These are phyloP conservation scores for Cryptomyrus ogoouensis DNA, from an alignment of 2,113 vertebrate genomes.

Conservation along the genomic window DNA sequence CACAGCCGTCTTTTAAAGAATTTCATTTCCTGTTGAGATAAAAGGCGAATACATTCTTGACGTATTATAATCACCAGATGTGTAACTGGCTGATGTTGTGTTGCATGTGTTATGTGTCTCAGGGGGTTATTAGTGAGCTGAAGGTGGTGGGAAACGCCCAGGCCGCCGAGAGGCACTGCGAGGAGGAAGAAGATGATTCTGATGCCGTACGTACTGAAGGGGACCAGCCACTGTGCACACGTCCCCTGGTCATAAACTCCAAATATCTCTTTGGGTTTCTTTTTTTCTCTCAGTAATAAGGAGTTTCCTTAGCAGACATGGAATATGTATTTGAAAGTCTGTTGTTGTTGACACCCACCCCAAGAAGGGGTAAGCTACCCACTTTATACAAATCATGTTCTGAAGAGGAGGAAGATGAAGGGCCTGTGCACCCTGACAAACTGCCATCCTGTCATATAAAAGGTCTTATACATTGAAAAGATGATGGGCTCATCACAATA, in stretches of 20 bases:
- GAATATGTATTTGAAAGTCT: neutral
- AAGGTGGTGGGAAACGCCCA: slow-evolving; percentile 67
- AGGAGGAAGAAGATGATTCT: slow-evolving; percentile 78
- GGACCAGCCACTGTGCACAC: neutral
- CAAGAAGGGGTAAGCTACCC: neutral
- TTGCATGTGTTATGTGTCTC: slow-evolving; percentile 16
- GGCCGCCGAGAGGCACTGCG: slow-evolving; percentile 70
- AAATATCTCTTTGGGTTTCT: neutral
- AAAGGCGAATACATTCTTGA: neutral
- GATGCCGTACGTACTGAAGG: slow-evolving; percentile 67
- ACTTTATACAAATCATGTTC: neutral
- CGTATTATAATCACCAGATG: neutral
- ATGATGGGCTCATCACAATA: neutral
- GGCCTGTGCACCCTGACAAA: neutral
- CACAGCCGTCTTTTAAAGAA: neutral
- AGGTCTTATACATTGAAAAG: neutral
- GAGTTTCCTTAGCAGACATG: neutral
- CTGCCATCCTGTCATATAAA: neutral
- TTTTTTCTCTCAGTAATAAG: neutral
- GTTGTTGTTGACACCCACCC: neutral
- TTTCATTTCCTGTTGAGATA: neutral
- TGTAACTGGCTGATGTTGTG: neutral
- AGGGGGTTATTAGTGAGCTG: slow-evolving; percentile 82
- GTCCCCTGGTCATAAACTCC: neutral
- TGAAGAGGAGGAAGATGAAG: neutral